phyloP scores from a whole-genome alignment of 2,113 vertebrate species.

The Bagarius yarrelli region DNA sequence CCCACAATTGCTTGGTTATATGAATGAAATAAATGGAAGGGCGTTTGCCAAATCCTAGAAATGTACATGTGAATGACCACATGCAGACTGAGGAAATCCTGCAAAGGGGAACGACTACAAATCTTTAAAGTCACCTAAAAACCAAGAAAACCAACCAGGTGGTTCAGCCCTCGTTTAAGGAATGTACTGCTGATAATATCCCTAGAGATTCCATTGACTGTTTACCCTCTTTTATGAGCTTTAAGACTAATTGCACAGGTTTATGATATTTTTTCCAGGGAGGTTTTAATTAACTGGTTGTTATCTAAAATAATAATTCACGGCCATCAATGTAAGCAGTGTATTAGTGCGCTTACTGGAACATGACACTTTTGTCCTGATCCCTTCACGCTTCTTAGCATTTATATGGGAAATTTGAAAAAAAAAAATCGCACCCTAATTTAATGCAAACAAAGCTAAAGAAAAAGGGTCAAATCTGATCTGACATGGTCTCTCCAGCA shows the following conservation, averaged over 20 bases:
- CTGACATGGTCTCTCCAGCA: slow-evolving; percentile 64
- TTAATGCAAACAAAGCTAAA: slow-evolving; percentile 57
- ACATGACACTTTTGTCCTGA: not conserved
- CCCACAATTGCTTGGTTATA: too few relatives aligned
- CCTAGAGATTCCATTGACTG: not conserved
- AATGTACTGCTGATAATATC: not conserved
- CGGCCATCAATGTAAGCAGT: not conserved
- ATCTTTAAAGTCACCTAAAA: too few relatives aligned
- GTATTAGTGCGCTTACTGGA: not conserved
- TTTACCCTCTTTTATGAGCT: not conserved
- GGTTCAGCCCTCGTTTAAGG: too few relatives aligned
- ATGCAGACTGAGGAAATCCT: too few relatives aligned
- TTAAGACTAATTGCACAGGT: not conserved
- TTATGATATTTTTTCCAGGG: not conserved
- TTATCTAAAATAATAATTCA: not conserved
- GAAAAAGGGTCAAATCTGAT: slow-evolving; percentile 72
- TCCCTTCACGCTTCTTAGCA: not conserved
- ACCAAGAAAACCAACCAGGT: too few relatives aligned
- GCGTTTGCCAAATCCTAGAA: too few relatives aligned
- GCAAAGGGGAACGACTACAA: too few relatives aligned
- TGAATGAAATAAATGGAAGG: too few relatives aligned
- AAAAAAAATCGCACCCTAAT: slow-evolving; percentile 48
- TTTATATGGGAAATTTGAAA: slow-evolving; percentile 40
- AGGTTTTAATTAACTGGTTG: not conserved
- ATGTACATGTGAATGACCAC: too few relatives aligned